Evolutionary conservation across 2,888 invertebrate species (phyloP).

Genomic region (Agonopterix alstromeriana): DNA sequence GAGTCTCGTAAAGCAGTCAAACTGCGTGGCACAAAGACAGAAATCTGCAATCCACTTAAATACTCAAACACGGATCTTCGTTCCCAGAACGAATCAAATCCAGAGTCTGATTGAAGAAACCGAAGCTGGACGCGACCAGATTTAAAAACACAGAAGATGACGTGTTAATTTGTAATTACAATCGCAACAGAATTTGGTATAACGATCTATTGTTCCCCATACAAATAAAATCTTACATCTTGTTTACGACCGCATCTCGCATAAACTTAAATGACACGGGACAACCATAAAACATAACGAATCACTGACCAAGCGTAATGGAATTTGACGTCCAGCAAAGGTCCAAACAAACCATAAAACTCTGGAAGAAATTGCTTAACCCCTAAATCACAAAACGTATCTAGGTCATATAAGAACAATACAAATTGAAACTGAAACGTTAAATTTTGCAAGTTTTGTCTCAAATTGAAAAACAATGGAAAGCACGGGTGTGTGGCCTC

Average conservation of each 20-base stretch:
- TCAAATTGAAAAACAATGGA: no score
- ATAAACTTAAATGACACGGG: neutral
- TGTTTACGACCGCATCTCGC: conserved; percentile 4
- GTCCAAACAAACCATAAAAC: neutral
- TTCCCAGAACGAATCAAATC: no score
- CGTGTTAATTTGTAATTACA: conserved; percentile 10
- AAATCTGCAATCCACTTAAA: no score
- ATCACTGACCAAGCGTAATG: neutral
- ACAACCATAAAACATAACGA: neutral
- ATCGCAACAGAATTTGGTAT: conserved; percentile 16
- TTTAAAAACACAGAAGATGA: neutral
- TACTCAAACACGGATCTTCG: no score
- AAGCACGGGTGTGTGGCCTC: no score
- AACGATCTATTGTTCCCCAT: conserved; percentile 30
- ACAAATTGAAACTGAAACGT: neutral
- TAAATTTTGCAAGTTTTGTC: conserved; percentile 10
- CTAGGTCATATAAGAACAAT: neutral
- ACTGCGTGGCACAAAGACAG: no score
- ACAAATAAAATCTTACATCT: conserved; percentile 16
- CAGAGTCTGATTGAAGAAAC: no score
- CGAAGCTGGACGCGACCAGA: no score
- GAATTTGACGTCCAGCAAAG: neutral
- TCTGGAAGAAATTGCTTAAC: neutral
- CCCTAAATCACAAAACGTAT: neutral
- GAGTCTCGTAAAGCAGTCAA: no score